Evolutionary conservation across 2,113 vertebrate species (phyloP), one percentile per base, ranked within the genome.

Genomic region (Lepus timidus): DNA sequence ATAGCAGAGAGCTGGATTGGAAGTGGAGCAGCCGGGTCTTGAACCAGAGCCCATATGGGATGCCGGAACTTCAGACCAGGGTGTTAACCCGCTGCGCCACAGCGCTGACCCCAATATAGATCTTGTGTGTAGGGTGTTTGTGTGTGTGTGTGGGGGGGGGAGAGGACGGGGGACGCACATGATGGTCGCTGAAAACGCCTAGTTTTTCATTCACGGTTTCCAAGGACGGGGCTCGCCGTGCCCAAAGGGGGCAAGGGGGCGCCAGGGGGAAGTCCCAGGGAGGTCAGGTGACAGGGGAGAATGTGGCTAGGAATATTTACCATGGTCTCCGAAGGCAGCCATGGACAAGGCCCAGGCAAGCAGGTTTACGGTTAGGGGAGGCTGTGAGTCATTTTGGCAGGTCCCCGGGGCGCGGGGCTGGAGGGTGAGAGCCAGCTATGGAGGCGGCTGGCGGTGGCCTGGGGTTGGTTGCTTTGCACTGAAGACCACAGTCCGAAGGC

Each of bases 241-340:
- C 27, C 13, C 0, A 0, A 10, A 9, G 5, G n/a, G 27, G 23
- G 10, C 0, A 0, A 10, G 11, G 7, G 39, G 27, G 23, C 5
- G 1, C 9, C 9, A 0, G 0, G 2, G 25, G 29, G 68, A 73
- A 31, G 17, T 58, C 10, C 0, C n/a, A 16, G 5, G 36, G 14
- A 10, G 13, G 19, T 14, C n/a, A 27, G 78, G 51, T 39, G 39
- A n/a, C 19, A 3, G 4, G 39, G 36, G 33, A 29, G 22, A 12
- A 74, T 0, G 0, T 4, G 39, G 44, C 0, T 23, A 7, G 17
- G 83, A 52, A 36, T 25, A 31, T 44, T 44, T 31, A 16, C 1
- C 12, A 6, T 65, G 64, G 58, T 51, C n/a, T 86, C 11, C 3
- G 22, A 39, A 44, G 85, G 80, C 67, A 90, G 51, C 51, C 29